Evolutionary conservation across 2,113 vertebrate species (phyloP), one percentile per base, ranked within the genome.

Genomic region (Labeo rohita): DNA sequence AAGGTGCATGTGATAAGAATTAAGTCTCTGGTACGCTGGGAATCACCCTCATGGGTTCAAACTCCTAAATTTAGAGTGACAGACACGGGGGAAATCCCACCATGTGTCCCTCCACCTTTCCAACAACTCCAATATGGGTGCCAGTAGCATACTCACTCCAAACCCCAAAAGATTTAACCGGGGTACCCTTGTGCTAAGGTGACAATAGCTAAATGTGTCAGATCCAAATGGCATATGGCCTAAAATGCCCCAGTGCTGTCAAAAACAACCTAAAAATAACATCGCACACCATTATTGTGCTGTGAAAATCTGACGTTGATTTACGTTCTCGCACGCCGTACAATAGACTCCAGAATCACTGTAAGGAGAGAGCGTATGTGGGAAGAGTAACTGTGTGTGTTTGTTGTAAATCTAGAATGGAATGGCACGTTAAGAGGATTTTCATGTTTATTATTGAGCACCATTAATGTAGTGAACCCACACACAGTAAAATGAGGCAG

Each of bases 21-120:
- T 43, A 80, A 34, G 76, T 16, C 73, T 34, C 28, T 43, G 9
- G 43, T 36, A 12, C n/a, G 47, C 52, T 74, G 72, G 91, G 92
- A 90, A 92, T 92, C 87, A 92, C 91, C 91, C 89, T 88, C 72
- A 89, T 72, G 68, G 36, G 54, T 52, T 89, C 85, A 88, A 54
- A 56, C n/a, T 88, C 81, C 85, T 91, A 87, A 89, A 92, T 85
- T 86, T 83, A 90, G 85, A 80, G 28, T 66, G 76, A 86, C 9
- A 34, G 77, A 61, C 36, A 49, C 59, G 4, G 66, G 49, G 84
- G 77, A 85, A 88, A 86, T 86, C 81, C 84, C 87, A 76, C 45
- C 59, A 74, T 84, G 81, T 87, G 74, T 28, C 18, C 50, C 43
- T 21, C 13, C 13, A 18, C 59, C 23, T 72, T 36, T 54, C 34